phyloP scores from a whole-genome alignment of 2,888 invertebrate genomes.

The Acronicta psi region DNA sequence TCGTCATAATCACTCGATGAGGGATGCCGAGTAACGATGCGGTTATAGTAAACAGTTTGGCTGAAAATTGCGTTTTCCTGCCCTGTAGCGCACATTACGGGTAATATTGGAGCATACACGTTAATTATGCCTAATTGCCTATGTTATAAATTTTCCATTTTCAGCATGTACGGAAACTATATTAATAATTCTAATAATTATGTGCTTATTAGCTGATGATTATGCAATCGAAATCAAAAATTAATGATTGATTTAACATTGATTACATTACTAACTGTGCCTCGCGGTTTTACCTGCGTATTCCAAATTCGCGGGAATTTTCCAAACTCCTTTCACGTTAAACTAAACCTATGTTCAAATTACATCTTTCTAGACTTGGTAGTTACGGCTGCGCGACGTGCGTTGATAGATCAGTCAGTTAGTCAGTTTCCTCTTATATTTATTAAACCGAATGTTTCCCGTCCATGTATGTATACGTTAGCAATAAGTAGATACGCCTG shows the following conservation, averaged over 20 bases:
- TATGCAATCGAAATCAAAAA: background rate
- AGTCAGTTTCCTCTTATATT: no score
- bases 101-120: constrained; percentile 8
- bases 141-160: constrained; percentile 9
- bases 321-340: no score
- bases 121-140: constrained; percentile 2
- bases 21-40: constrained; percentile 23
- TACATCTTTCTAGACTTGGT: no score
- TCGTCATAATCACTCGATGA: constrained; percentile 38
- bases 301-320: no score
- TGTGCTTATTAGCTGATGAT: background rate
- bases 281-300: no score
- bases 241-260: background rate
- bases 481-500: constrained; percentile 7
- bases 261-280: no score
- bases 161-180: background rate
- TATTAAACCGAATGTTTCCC: no score
- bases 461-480: background rate
- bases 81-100: constrained; percentile 15
- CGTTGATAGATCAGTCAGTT: no score
- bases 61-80: constrained; percentile 29
- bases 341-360: no score
- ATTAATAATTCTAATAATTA: background rate
- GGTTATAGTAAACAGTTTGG: constrained; percentile 32
- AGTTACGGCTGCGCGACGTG: no score